Percentiles rank a stretch among this genome's conserved stretches.
Evolutionary conservation across 2,797 vertebrate species (phyloP).

Genomic region (Poeciliopsis gracilis): DNA sequence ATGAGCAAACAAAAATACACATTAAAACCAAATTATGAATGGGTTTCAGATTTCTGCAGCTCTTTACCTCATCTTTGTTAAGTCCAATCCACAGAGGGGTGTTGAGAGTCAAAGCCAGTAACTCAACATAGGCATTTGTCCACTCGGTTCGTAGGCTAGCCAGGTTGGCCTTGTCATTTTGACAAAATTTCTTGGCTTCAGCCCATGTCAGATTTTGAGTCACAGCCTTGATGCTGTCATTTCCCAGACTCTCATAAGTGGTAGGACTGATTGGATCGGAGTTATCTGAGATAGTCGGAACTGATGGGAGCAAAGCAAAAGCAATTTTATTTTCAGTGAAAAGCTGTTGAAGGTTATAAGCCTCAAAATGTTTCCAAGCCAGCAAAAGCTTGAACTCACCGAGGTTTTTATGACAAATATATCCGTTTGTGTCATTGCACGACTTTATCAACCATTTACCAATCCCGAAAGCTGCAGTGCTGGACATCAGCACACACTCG

Average conservation of each 20-base stretch:
- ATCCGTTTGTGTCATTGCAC: slow-evolving; percentile 75
- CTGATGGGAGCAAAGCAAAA: slow-evolving; percentile 42
- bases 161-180: slow-evolving; percentile 72
- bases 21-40: not conserved
- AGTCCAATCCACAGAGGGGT: slow-evolving; percentile 91
- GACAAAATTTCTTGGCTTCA: slow-evolving; percentile 80
- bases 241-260: slow-evolving; percentile 73
- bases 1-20: too few species aligned
- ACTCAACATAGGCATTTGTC: slow-evolving; percentile 81
- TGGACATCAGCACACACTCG: slow-evolving; percentile 63
- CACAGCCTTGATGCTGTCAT: slow-evolving; percentile 84
- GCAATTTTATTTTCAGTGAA: not conserved
- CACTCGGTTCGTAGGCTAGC: slow-evolving; percentile 85
- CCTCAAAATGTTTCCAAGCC: not conserved
- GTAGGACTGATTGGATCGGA: slow-evolving; percentile 56
- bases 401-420: slow-evolving; percentile 63
- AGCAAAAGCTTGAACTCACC: slow-evolving; percentile 59
- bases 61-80: slow-evolving; percentile 86
- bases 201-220: slow-evolving; percentile 85
- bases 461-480: not conserved
- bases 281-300: not conserved
- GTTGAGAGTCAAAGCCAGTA: slow-evolving; percentile 76
- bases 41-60: not conserved
- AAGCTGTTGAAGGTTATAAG: not conserved
- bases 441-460: slow-evolving; percentile 73